Percentiles rank a stretch among this genome's conserved stretches.
These are phyloP conservation scores for Heliothis subflexa DNA, from an alignment of 1,140 invertebrate genomes.

Conservation along the genomic window DNA sequence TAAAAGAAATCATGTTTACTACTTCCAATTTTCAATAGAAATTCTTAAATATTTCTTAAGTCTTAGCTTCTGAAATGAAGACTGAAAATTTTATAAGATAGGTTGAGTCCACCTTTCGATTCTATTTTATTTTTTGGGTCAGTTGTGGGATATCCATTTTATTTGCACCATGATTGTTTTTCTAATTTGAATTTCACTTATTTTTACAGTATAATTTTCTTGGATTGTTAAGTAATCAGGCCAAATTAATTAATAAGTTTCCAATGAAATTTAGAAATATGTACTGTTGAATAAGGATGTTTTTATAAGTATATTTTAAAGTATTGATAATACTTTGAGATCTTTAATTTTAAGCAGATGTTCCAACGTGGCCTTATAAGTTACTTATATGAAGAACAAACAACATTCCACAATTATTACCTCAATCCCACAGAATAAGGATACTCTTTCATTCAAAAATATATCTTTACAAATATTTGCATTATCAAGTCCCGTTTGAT, in stretches of 20 bases:
- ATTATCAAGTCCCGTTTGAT: slow-evolving; percentile 66
- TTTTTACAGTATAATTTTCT: too few relatives aligned
- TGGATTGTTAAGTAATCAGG: too few relatives aligned
- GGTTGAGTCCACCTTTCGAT: neutral
- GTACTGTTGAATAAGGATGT: too few relatives aligned
- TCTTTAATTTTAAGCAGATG: too few relatives aligned
- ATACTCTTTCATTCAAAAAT: slow-evolving; percentile 67
- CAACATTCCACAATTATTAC: neutral
- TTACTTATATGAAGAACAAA: neutral
- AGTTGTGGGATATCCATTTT: neutral
- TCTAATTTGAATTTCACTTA: neutral
- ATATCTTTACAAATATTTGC: slow-evolving; percentile 71
- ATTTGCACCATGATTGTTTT: neutral
- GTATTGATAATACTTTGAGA: too few relatives aligned
- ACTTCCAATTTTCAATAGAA: neutral
- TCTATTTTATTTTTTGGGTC: neutral
- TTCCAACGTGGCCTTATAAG: neutral
- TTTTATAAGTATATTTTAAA: too few relatives aligned
- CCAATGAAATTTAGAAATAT: too few relatives aligned
- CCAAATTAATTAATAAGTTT: too few relatives aligned
- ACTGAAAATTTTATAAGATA: neutral
- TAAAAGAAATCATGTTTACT: too few relatives aligned
- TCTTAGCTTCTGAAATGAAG: neutral
- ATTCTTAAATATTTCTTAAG: neutral
- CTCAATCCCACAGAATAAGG: slow-evolving; percentile 56